A percentile compares a stretch with the other conserved stretches of the same genome.
Conservation (phyloP, 1,140 invertebrate genomes). For the Diorhabda elongata region DNA sequence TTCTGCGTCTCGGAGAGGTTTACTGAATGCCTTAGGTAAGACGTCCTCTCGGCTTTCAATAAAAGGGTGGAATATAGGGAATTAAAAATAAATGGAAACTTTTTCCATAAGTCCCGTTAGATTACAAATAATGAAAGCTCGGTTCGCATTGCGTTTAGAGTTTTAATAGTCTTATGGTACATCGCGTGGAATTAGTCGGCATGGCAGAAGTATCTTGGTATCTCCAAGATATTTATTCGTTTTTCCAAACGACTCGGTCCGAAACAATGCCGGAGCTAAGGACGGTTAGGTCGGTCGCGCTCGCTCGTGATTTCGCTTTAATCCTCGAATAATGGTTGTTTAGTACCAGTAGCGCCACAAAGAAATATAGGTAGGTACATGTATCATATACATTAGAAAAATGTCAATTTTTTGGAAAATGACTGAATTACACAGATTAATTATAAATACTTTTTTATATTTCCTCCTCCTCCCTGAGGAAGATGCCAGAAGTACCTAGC, state of each 20-base stretch:
- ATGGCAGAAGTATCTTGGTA: slow-evolving; percentile 38
- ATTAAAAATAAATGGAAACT: slow-evolving; percentile 47
- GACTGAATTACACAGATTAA: too few relatives aligned
- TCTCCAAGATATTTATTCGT: slow-evolving; percentile 46
- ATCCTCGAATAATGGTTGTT: slow-evolving; percentile 48
- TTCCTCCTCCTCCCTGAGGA: too few relatives aligned
- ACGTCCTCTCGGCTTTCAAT: slow-evolving; percentile 41
- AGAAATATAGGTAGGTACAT: too few relatives aligned
- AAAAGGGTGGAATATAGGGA: slow-evolving; percentile 45
- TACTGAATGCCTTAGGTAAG: slow-evolving; percentile 35
- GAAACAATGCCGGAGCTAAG: slow-evolving; percentile 45
- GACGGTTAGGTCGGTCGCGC: slow-evolving; percentile 38
- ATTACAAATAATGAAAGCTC: slow-evolving; percentile 45
- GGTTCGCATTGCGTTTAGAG: slow-evolving; percentile 44
- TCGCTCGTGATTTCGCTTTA: slow-evolving; percentile 46
- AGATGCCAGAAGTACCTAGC: too few relatives aligned
- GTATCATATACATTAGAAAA: too few relatives aligned
- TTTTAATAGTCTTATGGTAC: slow-evolving; percentile 46
- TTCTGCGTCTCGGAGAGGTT: slow-evolving; percentile 30
- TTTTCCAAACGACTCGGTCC: slow-evolving; percentile 48
- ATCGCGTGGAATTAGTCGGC: slow-evolving; percentile 42
- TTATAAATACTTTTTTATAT: too few relatives aligned
- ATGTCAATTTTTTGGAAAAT: too few relatives aligned
- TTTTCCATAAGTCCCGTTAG: slow-evolving; percentile 44
- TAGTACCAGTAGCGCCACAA: slow-evolving; percentile 37